phyloP scores from a whole-genome alignment of 2,888 invertebrate genomes.

The Baccha elongata region DNA sequence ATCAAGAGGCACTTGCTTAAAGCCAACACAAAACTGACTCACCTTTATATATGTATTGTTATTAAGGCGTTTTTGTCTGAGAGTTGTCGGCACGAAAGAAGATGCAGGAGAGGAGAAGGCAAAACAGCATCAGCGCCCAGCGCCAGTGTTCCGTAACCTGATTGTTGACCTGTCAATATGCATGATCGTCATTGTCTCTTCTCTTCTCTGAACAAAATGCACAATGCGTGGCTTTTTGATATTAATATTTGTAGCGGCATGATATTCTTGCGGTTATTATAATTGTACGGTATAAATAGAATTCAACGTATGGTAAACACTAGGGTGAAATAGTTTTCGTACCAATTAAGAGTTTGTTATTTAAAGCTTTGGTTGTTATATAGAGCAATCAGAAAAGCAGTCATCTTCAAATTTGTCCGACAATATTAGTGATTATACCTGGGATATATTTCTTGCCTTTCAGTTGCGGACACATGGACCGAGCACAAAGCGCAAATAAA shows the following conservation, averaged over 20 bases:
- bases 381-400: too few relatives aligned
- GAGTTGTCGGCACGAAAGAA: conserved; percentile 4
- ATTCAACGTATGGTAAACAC: not conserved
- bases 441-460: too few relatives aligned
- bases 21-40: not conserved
- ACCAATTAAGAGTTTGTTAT: too few relatives aligned
- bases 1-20: conserved; percentile 16
- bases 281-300: conserved; percentile 7
- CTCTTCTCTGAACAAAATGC: conserved; percentile 7
- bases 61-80: not conserved
- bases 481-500: too few relatives aligned
- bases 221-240: not conserved
- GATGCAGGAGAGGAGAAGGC: not conserved
- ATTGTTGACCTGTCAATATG: conserved; percentile 53
- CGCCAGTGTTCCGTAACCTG: conserved; percentile 12
- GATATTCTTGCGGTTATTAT: conserved; percentile 14
- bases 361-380: too few relatives aligned
- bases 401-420: too few relatives aligned
- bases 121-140: conserved; percentile 2
- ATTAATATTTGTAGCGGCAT: not conserved
- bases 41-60: too few relatives aligned
- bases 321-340: not conserved
- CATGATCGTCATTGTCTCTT: conserved; percentile 44
- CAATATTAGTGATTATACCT: too few relatives aligned
- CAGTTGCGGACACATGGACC: too few relatives aligned